Evolutionary conservation across 2,888 invertebrate genomes (phyloP), one percentile per base, ranked within the genome.

Genomic region (Lymantria dispar): DNA sequence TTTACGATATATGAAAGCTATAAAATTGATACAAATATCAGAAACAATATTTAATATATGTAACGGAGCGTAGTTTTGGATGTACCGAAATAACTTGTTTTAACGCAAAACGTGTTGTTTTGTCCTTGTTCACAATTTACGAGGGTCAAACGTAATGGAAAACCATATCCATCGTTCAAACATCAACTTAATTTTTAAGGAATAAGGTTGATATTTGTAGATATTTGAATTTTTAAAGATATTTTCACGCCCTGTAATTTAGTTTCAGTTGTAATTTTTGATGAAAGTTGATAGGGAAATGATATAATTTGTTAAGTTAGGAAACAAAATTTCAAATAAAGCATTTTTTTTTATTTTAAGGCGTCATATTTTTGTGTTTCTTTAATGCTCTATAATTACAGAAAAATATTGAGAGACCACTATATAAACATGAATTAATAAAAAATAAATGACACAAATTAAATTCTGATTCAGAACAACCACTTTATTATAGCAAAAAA

Each of bases 81-180:
- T 68, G 72, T 71, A 68, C 59, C 54, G 46, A 62, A 64, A 57
- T 63, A 62, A 75, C 67, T 67, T 63, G 64, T 69, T 72, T 67
- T 58, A 62, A 62, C 60, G 58, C 58, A 54, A 68, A 74, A 70
- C 67, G 64, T 72, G 70, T 69, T 72, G 71, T 74, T 78, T 69
- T 69, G 74, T 68, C 76, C 72, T 75, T 66, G 62, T 54, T 45
- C 48, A 57, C 64, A 64, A 76, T 75, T 75, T 74, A 76, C 70
- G 74, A 74, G 69, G 74, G 76, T 72, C 52, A 61, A 45, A 33
- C 55, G 48, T 41, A 45, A 48, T 40, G 49, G 47, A 40, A 33
- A 42, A 41, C 45, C 44, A 31, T 22, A 50, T 43, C 49, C 37
- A 45, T 11, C 30, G 8, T 37, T 1, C 43, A 40, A 54, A 53